Evolutionary conservation across 2,113 vertebrate species (phyloP), one percentile per base, ranked within the genome.

Genomic region (Gambusia affinis): DNA sequence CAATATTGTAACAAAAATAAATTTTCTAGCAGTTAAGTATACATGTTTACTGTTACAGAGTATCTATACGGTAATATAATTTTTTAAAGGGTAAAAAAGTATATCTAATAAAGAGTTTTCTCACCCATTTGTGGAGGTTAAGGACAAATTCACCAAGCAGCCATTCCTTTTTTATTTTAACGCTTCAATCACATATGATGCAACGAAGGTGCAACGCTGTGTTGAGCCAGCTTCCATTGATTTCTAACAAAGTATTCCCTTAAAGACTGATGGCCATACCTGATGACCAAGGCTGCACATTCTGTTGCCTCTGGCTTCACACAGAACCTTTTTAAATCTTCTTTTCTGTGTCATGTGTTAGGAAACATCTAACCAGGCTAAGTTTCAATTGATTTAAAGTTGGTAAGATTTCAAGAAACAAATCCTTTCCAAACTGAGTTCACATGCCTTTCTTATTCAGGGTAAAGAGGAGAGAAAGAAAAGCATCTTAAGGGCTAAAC

Each of bases 121-220:
- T 61, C 67, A 71, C 14, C 14, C 61, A 15, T 64, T 70, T 62
- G n/a, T 57, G 63, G 19, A 63, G 17, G 42, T 24, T 27, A 62
- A 73, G 47, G 70, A 68, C 22, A 66, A 22, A 64, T 70, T 12
- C 57, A 19, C 14, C 31, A 12, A 3, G 33, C 37, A 39, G 15
- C 67, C 28, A 8, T 74, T 76, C 66, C 42, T 57, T 24, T 57
- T 51, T 60, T 61, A 67, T 73, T 67, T 37, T 60, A 72, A 67
- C 14, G 64, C 73, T 73, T 82, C 81, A 72, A 42, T 87, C 77
- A 79, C 33, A 75, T n/a, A 29, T 87, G 88, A 89, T 85, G 88
- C 79, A 87, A 85, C 1, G 3, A 37, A 29, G 31, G 30, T 60
- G 80, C 67, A 89, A 89, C 4, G 24, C 73, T 10, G 51, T 35